These are phyloP conservation scores for Philaethria dido DNA, from an alignment of 2,888 invertebrate species.

Conservation along the genomic window DNA sequence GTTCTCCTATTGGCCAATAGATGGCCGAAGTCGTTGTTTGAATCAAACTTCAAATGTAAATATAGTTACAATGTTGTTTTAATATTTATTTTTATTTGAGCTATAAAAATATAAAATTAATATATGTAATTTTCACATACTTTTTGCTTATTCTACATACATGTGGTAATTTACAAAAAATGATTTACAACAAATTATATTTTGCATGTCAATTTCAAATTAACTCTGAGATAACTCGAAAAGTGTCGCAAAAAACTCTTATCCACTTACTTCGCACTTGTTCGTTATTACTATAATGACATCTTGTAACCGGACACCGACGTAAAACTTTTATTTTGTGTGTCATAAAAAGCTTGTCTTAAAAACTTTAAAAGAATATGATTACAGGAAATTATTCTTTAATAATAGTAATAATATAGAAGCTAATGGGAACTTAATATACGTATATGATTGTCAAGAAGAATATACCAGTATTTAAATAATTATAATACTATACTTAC, in stretches of 20 bases:
- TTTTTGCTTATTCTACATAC: background rate
- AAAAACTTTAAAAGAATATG: background rate
- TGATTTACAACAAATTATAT: slow-evolving; percentile 1
- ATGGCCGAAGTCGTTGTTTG: slow-evolving; percentile 20
- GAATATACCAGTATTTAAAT: background rate
- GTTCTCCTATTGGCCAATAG: slow-evolving; percentile 15
- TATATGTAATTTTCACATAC: too few relatives aligned
- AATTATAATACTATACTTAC: background rate
- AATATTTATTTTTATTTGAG: background rate
- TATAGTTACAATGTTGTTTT: background rate
- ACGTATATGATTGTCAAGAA: slow-evolving; percentile 32
- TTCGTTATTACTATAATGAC: slow-evolving; percentile 17
- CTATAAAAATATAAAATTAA: too few relatives aligned
- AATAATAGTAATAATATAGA: slow-evolving; percentile 1
- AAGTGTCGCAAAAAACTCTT: slow-evolving; percentile 5
- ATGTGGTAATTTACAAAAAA: background rate
- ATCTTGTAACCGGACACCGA: background rate
- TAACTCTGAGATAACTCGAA: background rate
- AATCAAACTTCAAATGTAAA: background rate
- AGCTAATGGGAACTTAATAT: slow-evolving; percentile 1
- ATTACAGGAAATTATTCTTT: slow-evolving; percentile 18
- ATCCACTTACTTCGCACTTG: background rate
- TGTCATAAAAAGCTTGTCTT: background rate
- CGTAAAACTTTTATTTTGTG: slow-evolving; percentile 9
- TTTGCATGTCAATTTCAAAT: background rate